Evolutionary conservation across 2,888 invertebrate species (phyloP), one percentile per base, ranked within the genome.

Genomic region (Oithona nana): DNA sequence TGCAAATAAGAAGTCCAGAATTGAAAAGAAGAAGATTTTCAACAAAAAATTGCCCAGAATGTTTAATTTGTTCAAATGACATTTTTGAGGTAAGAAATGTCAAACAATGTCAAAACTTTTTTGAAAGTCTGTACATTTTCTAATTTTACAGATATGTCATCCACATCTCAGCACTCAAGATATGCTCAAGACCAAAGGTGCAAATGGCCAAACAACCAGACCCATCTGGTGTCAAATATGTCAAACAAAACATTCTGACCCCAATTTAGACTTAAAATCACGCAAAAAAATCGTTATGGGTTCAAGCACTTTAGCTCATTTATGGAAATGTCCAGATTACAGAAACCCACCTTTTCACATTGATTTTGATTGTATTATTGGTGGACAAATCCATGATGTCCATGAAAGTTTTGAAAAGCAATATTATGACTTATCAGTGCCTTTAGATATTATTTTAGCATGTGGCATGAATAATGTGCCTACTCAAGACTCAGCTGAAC

Each of bases 321-420:
- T 39, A 39, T 39, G 39, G 39, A 39, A 39, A 39, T 11, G 8
- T 11, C 6, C 6, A 11, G 39, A 16, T 6, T 39, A 39, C 39
- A 39, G 16, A 16, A 16, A 39, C 8, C 16, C 8, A 6, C 6
- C 6, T 11, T 39, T 39, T 16, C 39, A 39, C 16, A 16, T 39
- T 39, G 39, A 39, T 16, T 39, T 39, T 39, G 39, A 39, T 16
- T 39, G 39, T 16, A 39, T 39, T 11, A 39, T 39, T 39, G 39
- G 56, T 24, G 56, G 56, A n/a, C 56, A 26, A 24, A 56, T 56
- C 28, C 56, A 56, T 28, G 56, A 56, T 28, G 28, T 56, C 13
- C 56, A 56, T 56, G 22, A 4, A 28, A 24, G 24, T 6, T 56
- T 56, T 26, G 6, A 24, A 11, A 13, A n/a, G 20, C 56, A 56